A percentile compares a stretch with the other conserved stretches of the same genome.
phyloP scores from a whole-genome alignment of 2,888 invertebrate species.

The Liodrosophila aerea region DNA sequence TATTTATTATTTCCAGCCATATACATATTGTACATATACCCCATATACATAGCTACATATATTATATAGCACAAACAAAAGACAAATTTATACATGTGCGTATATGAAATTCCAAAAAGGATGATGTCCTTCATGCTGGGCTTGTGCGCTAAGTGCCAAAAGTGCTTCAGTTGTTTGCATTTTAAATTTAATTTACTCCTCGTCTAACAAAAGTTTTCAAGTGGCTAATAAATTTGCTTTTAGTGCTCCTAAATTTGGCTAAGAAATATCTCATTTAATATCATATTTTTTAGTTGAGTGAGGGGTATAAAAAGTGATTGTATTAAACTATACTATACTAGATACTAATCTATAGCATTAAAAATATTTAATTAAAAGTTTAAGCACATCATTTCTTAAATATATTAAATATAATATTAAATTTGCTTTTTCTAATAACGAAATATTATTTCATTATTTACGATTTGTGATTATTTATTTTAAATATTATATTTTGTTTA shows the following conservation, averaged over 20 bases:
- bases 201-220: constrained; percentile 2
- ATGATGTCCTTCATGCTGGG: not conserved
- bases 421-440: no score
- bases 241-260: no score
- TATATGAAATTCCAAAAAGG: constrained; percentile 4
- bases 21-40: no score
- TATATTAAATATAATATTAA: no score
- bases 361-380: no score
- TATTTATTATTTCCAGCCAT: constrained; percentile 48
- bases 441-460: no score
- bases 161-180: not conserved
- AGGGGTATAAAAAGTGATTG: no score
- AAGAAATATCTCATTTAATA: not conserved
- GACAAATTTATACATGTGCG: not conserved
- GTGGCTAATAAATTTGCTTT: not conserved
- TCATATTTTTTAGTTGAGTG: not conserved
- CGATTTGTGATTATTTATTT: no score
- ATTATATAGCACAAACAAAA: constrained; percentile 29
- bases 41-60: constrained; percentile 22
- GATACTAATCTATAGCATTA: no score
- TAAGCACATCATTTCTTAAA: no score
- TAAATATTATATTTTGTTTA: not conserved
- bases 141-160: not conserved
- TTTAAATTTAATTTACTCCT: constrained; percentile 2
- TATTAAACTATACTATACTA: no score